These are phyloP conservation scores for Celastrina argiolus DNA, from an alignment of 2,888 invertebrate genomes.

Conservation along the genomic window DNA sequence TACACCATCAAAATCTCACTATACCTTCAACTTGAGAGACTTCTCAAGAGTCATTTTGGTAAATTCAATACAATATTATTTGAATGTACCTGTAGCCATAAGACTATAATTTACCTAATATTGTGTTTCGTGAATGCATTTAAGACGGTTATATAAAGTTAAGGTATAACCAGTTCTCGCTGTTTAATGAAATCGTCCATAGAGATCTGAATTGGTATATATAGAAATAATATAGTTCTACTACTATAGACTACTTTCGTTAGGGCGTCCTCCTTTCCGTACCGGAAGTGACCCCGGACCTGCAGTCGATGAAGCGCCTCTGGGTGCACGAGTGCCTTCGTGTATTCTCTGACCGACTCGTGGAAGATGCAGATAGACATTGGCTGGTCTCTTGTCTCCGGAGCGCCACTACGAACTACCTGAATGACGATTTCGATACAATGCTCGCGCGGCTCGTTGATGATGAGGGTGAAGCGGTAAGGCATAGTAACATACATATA, in stretches of 20 bases:
- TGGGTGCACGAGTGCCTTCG: conserved; percentile 97
- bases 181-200: too few species aligned
- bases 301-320: conserved; percentile 90
- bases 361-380: conserved; percentile 87
- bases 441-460: conserved; percentile 82
- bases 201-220: too few species aligned
- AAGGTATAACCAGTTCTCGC: too few species aligned
- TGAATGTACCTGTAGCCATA: not conserved
- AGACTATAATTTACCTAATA: not conserved
- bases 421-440: conserved; percentile 82
- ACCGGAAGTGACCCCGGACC: conserved; percentile 92
- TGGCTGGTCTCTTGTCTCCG: conserved; percentile 89
- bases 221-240: too few species aligned
- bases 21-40: conserved; percentile 95
- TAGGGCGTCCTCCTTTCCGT: conserved; percentile 95
- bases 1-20: conserved; percentile 95
- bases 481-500: too few species aligned
- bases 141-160: too few species aligned
- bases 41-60: conserved; percentile 94
- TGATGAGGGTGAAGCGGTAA: conserved; percentile 45
- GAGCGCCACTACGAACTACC: conserved; percentile 73
- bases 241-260: not conserved
- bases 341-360: conserved; percentile 94
- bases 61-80: conserved; percentile 31
- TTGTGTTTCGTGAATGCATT: too few species aligned